A percentile compares a stretch with the other conserved stretches of the same genome.
phyloP scores from a whole-genome alignment of 2,888 invertebrate species.

The Meandrusa payeni region DNA sequence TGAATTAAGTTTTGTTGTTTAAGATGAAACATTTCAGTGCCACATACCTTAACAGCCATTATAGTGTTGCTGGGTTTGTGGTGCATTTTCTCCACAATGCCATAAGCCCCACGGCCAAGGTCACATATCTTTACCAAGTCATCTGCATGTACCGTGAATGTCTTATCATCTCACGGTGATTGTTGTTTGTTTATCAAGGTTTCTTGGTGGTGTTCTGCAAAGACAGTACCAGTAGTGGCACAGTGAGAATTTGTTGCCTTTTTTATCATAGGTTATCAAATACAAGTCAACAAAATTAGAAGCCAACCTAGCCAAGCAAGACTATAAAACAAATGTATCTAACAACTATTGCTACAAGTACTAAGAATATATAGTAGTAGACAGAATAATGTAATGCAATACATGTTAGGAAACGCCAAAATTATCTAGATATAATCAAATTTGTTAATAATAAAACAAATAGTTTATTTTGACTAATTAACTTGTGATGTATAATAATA shows the following conservation, averaged over 20 bases:
- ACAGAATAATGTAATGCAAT: constrained; percentile 31
- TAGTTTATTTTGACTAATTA: constrained; percentile 66
- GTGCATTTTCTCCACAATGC: constrained; percentile 98
- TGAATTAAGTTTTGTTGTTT: too few species aligned
- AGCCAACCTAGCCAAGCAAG: too few species aligned
- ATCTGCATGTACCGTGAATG: constrained; percentile 94
- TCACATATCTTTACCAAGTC: constrained; percentile 94
- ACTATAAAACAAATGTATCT: too few species aligned
- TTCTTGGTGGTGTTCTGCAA: constrained; percentile 86
- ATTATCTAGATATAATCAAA: too few species aligned
- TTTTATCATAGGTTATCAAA: too few species aligned
- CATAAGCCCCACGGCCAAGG: constrained; percentile 94
- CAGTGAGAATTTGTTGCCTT: too few species aligned
- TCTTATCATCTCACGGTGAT: constrained; percentile 92
- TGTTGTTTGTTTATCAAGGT: constrained; percentile 92
- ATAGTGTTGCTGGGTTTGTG: constrained; percentile 95
- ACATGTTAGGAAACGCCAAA: too few species aligned
- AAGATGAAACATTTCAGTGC: too few species aligned
- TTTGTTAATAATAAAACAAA: too few species aligned
- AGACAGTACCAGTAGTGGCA: too few species aligned
- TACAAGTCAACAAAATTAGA: too few species aligned
- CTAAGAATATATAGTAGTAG: not conserved
- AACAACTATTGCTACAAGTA: not conserved
- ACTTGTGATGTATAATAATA: constrained; percentile 67
- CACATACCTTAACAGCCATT: constrained; percentile 97